phyloP scores from a whole-genome alignment of 2,113 vertebrate species.

The Thymallus thymallus region DNA sequence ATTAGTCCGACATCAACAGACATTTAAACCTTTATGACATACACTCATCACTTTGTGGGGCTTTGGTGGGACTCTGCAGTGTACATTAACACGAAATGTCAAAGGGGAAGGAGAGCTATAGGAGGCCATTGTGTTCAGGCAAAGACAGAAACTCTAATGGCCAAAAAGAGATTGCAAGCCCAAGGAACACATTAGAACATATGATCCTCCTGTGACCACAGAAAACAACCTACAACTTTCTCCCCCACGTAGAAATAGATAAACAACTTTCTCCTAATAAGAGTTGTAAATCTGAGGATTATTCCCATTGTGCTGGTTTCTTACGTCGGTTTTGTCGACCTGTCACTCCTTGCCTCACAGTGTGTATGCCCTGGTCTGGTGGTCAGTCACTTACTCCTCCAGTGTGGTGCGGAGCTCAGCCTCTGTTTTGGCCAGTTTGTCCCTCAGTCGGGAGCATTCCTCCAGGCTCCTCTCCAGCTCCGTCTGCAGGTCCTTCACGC shows the following conservation, averaged over 20 bases:
- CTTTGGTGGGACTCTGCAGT: not conserved
- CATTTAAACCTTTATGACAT: not conserved
- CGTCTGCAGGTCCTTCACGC: constrained; percentile 75
- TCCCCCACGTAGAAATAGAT: not conserved
- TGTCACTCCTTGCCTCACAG: not conserved
- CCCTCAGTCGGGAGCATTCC: constrained; percentile 76
- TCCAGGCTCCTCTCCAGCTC: constrained; percentile 70
- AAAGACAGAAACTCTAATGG: not conserved
- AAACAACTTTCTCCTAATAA: not conserved
- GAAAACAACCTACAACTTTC: not conserved
- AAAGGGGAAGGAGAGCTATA: not conserved
- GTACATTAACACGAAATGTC: not conserved
- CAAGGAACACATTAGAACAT: not conserved
- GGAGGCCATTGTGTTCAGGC: not conserved
- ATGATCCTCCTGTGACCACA: not conserved
- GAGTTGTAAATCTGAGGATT: not conserved
- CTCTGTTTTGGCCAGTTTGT: constrained; percentile 81
- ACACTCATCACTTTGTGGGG: not conserved
- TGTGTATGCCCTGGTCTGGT: not conserved
- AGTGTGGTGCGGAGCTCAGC: constrained; percentile 82
- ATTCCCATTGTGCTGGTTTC: too few relatives aligned
- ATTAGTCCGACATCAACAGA: not conserved
- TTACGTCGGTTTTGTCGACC: not conserved
- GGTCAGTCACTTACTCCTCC: constrained; percentile 87
- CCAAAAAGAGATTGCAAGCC: not conserved